Base-by-base conservation (phyloP, 1,140 invertebrate genomes). In the Notospermus geniculatus region DNA sequence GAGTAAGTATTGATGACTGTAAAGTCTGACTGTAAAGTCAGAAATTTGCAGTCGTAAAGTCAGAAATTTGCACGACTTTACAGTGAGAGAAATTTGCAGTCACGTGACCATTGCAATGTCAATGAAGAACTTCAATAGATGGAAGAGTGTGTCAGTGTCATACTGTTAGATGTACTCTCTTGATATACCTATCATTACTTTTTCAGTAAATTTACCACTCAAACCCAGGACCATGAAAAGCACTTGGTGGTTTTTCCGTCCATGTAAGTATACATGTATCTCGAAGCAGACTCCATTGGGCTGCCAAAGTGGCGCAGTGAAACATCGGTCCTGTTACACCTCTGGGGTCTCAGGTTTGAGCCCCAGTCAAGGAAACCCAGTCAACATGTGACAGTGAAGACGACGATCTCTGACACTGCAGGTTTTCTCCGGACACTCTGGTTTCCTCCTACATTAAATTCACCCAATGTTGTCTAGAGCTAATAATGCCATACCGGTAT, bases 201-300 rank as follows among this genome's bases (percentile, higher is more conserved):
- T 71, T 75, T 11, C 68, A 82, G 80, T 59, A 72, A 75, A 60
- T 79, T 75, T 63, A 73, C 72, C 23, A 75, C 72, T 45, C 65
- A 77, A 32, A 67, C 77, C 23, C 65, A 75, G 36, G 78, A 81
- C 58, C 80, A 82, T 70, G 74, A 77, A 55, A 77, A 79, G 57
- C 80, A 82, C 71, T 59, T 80, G 25, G 71, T 77, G n/a, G 55
- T 76, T 11, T 82, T 82, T 62, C 80, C 80, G 22, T 81, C 79
- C 13, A 71, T 80, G 80, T 80, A 72, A 80, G 80, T 75, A 52
- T 25, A n/a, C n/a, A n/a, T n/a, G n/a, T n/a, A n/a, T n/a, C n/a
- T n/a, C n/a, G n/a, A n/a, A n/a, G n/a, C n/a, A n/a, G n/a, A n/a
- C n/a, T n/a, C n/a, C n/a, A n/a, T n/a, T n/a, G n/a, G n/a, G n/a